phyloP scores from a whole-genome alignment of 1,140 invertebrate genomes.

The Lordiphosa mommai region DNA sequence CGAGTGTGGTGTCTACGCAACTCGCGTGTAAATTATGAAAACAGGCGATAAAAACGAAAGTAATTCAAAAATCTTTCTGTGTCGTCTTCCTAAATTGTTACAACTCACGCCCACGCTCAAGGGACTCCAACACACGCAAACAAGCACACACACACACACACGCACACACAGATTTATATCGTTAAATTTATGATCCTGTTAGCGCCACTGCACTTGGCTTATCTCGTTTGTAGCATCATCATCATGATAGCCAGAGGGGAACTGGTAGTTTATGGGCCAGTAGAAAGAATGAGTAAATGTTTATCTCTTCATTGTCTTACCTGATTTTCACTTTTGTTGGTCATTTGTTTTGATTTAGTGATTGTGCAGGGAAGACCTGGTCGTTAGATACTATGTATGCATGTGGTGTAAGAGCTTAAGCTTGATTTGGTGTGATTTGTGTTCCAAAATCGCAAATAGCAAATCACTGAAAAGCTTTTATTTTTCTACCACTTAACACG shows the following conservation, averaged over 20 bases:
- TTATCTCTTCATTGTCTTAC: conserved; percentile 35
- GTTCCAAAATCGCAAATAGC: no score
- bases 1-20: conserved; percentile 21
- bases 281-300: conserved; percentile 59
- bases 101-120: conserved; percentile 35
- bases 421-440: no score
- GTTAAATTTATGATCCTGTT: conserved; percentile 73
- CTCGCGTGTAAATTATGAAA: conserved; percentile 54
- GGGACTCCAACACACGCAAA: conserved; percentile 6
- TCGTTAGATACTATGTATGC: no score
- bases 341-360: conserved; percentile 44
- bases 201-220: conserved; percentile 66
- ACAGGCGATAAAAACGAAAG: conserved; percentile 68
- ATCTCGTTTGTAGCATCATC: conserved; percentile 41
- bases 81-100: conserved; percentile 29
- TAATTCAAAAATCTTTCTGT: conserved; percentile 68
- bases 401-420: conserved; percentile 2
- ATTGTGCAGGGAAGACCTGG: not conserved
- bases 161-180: conserved; percentile 60
- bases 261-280: conserved; percentile 55
- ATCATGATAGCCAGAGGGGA: conserved; percentile 13
- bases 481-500: no score
- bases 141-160: conserved; percentile 1
- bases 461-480: no score
- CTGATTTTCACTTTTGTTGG: conserved; percentile 43